Evolutionary conservation across 2,797 vertebrate species (phyloP).

Genomic region (Etheostoma nigrum): DNA sequence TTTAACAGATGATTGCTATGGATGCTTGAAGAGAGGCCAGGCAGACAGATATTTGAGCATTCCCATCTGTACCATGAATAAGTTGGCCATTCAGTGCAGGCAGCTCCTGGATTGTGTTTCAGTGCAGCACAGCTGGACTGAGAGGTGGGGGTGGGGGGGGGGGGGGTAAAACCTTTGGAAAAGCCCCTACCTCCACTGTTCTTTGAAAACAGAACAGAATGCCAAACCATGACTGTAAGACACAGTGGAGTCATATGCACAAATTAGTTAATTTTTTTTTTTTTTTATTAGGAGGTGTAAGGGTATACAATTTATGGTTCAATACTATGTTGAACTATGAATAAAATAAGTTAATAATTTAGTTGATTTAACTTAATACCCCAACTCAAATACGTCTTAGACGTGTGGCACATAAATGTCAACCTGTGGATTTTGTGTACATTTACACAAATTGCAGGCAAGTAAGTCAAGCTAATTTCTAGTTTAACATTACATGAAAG

Average conservation of each 20-base stretch:
- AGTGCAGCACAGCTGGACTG: conserved; percentile 75
- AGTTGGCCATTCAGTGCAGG: conserved; percentile 47
- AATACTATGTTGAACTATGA: neutral
- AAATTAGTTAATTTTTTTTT: neutral
- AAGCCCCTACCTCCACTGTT: conserved; percentile 38
- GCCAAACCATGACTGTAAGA: conserved; percentile 37
- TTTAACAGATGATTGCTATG: conserved; percentile 54
- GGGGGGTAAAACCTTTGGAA: conserved; percentile 45
- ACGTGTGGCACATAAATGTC: neutral
- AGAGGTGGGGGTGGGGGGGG: neutral
- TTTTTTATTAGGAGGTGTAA: neutral
- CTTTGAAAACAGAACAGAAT: conserved; percentile 30
- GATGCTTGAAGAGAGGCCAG: conserved; percentile 47
- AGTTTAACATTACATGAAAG: neutral
- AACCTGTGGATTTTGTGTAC: neutral
- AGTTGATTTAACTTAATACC: neutral
- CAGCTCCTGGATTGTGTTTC: conserved; percentile 68
- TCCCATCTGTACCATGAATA: conserved; percentile 67
- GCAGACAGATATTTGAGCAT: conserved; percentile 58
- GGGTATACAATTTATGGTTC: neutral
- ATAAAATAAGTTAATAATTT: neutral
- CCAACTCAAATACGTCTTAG: no score
- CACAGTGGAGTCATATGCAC: neutral
- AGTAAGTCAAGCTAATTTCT: neutral
- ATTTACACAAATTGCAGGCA: neutral